Percentiles rank a stretch among this genome's conserved stretches.
These are phyloP conservation scores for Phylloscopus trochilus DNA, from an alignment of 2,113 vertebrate species.

Conservation along the genomic window DNA sequence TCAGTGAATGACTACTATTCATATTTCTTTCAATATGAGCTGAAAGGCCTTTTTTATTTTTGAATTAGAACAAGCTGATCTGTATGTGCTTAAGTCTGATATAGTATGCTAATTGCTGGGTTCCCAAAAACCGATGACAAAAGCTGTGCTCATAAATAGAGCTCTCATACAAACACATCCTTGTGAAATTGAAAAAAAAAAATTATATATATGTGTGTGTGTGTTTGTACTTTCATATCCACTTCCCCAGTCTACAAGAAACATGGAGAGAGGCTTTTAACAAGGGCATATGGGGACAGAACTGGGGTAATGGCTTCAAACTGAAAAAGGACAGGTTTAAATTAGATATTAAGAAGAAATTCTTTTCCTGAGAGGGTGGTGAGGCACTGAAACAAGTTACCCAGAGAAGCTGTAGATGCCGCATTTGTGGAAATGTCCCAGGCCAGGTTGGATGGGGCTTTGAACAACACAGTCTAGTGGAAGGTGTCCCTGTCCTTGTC, in stretches of 20 bases:
- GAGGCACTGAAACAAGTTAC: neutral
- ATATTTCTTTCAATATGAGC: neutral
- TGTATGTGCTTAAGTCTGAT: neutral
- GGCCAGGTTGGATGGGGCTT: neutral
- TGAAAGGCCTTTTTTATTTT: neutral
- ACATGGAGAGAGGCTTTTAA: neutral
- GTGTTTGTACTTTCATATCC: neutral
- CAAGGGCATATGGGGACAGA: neutral
- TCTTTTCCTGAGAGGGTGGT: neutral
- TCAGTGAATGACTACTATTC: neutral
- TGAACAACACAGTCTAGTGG: neutral
- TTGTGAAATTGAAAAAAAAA: neutral
- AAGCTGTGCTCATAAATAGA: neutral
- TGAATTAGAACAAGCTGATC: neutral
- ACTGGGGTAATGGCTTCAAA: neutral
- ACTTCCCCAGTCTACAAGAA: neutral
- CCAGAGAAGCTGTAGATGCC: neutral
- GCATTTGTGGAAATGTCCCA: neutral
- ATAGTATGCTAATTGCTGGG: neutral
- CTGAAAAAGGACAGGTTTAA: neutral
- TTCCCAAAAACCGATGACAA: neutral
- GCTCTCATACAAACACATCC: neutral
- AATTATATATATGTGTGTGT: neutral
- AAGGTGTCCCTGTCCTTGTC: neutral
- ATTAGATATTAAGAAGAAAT: neutral